phyloP scores from a whole-genome alignment of 2,797 vertebrate genomes.

The Strix occidentalis region DNA sequence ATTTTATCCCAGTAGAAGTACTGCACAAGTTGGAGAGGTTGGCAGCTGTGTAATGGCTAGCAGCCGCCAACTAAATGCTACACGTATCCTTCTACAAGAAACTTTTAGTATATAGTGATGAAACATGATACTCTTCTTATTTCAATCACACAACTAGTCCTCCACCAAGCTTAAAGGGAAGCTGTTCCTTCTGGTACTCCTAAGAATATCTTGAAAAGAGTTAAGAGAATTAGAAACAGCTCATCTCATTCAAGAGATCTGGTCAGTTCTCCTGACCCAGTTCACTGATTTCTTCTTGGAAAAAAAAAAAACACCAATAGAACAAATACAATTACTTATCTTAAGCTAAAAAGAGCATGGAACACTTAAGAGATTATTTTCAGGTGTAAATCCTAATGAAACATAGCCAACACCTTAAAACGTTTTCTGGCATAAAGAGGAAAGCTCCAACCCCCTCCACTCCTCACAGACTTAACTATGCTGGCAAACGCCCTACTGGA shows the following conservation, averaged over 20 bases:
- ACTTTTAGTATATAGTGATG: background rate
- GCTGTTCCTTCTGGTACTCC: background rate
- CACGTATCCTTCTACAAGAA: background rate
- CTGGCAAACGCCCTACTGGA: background rate
- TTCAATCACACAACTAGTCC: background rate
- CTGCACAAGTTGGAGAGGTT: rapidly evolving
- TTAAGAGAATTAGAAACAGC: background rate
- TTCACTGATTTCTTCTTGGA: background rate
- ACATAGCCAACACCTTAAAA: background rate
- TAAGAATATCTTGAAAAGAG: background rate
- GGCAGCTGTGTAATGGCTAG: background rate
- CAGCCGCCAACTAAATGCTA: background rate
- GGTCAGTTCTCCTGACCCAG: background rate
- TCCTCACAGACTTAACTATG: background rate
- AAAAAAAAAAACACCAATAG: background rate
- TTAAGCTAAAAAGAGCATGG: background rate
- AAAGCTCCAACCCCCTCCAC: background rate
- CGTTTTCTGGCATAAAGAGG: background rate
- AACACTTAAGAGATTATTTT: background rate
- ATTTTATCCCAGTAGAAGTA: background rate
- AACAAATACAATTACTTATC: background rate
- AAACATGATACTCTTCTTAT: background rate
- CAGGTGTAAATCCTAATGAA: background rate
- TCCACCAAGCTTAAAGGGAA: background rate
- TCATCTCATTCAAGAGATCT: background rate